Evolutionary conservation across 1,140 invertebrate species (phyloP).

Genomic region (Lepidurus arcticus): DNA sequence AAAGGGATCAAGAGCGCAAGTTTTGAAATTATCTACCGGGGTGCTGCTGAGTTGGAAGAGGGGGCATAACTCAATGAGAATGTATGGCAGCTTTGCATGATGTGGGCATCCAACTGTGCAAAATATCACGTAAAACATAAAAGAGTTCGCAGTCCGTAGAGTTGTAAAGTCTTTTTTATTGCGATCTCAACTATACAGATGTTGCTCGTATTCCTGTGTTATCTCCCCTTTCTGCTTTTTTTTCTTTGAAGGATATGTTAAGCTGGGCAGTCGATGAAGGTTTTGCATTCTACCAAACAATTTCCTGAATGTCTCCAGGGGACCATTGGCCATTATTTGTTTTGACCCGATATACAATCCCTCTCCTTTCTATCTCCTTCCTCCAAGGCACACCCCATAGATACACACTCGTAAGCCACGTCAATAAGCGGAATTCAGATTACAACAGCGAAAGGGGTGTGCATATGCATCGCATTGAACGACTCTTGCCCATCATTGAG

Average conservation of each 20-base stretch:
- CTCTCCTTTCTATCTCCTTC: background rate
- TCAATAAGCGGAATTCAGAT: background rate
- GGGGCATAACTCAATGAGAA: no score
- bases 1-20: no score
- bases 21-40: no score
- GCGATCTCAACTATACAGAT: background rate
- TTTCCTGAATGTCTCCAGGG: slow-evolving; percentile 1
- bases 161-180: background rate
- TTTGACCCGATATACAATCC: background rate
- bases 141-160: background rate
- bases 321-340: slow-evolving; percentile 8
- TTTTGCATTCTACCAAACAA: background rate
- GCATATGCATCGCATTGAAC: background rate
- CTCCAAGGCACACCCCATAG: background rate
- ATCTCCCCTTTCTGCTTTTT: background rate
- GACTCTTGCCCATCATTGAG: background rate
- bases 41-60: no score
- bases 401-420: background rate
- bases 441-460: background rate
- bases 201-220: background rate
- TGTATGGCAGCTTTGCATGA: background rate
- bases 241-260: background rate
- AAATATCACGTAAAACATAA: background rate
- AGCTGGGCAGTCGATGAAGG: background rate
- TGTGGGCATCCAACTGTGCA: background rate